Evolutionary conservation across 1,140 invertebrate species (phyloP).

Genomic region (Centruroides sculpturatus): DNA sequence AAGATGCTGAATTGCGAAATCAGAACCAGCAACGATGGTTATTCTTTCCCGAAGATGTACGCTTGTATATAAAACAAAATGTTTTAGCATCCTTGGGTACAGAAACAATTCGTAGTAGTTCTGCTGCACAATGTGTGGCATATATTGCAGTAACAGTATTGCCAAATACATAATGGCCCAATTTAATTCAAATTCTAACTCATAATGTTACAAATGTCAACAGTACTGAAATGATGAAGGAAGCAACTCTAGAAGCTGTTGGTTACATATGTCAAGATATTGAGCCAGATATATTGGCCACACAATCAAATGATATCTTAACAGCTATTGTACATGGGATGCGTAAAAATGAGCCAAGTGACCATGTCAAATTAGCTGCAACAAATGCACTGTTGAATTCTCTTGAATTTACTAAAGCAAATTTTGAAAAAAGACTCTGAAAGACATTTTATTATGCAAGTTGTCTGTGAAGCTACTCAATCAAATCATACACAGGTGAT

Average conservation of each 20-base stretch:
- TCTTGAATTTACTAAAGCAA: slow-evolving; percentile 94
- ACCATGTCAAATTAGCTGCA: slow-evolving; percentile 79
- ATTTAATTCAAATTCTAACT: slow-evolving; percentile 71
- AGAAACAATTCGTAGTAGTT: slow-evolving; percentile 83
- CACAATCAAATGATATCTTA: slow-evolving; percentile 88
- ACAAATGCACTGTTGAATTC: slow-evolving; percentile 96
- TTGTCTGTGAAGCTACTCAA: slow-evolving; percentile 67
- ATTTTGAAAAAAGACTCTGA: slow-evolving; percentile 94
- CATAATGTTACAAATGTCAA: slow-evolving; percentile 66
- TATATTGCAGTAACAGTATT: slow-evolving; percentile 95
- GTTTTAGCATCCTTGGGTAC: slow-evolving; percentile 86
- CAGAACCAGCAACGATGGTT: slow-evolving; percentile 88
- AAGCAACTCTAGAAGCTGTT: slow-evolving; percentile 92
- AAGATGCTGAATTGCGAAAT: slow-evolving; percentile 64
- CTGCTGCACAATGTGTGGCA: slow-evolving; percentile 96
- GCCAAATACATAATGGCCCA: slow-evolving; percentile 53
- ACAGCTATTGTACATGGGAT: slow-evolving; percentile 99
- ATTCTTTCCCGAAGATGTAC: slow-evolving; percentile 65
- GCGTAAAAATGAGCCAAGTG: slow-evolving; percentile 64
- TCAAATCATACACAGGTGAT: slow-evolving; percentile 63
- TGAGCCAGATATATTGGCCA: slow-evolving; percentile 76
- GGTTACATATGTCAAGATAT: slow-evolving; percentile 73
- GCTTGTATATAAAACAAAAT: slow-evolving; percentile 86
- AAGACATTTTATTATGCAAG: slow-evolving; percentile 98
- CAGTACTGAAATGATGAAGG: slow-evolving; percentile 85